A percentile compares a stretch with the other conserved stretches of the same genome.
Evolutionary conservation across 2,888 invertebrate species (phyloP).

Genomic region (Encarsia formosa): DNA sequence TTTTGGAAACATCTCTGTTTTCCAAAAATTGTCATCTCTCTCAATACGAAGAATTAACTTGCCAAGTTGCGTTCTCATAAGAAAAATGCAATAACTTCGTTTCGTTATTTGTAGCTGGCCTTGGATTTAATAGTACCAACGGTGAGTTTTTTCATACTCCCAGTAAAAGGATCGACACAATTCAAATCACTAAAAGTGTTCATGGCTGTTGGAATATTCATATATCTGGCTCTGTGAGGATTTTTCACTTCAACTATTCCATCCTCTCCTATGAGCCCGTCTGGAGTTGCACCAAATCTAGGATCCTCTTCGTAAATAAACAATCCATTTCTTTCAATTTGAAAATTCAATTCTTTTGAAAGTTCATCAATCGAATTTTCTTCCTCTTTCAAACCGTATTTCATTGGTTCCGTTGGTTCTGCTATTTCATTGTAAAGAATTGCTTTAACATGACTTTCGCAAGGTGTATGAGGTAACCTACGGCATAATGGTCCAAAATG

Average conservation of each 20-base stretch:
- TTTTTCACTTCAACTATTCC: conserved; percentile 3
- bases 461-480: background rate
- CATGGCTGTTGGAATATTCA: background rate
- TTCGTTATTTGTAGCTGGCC: conserved; percentile 31
- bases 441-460: background rate
- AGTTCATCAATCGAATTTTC: background rate
- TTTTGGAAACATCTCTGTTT: conserved; percentile 20
- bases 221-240: background rate
- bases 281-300: background rate
- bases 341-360: background rate
- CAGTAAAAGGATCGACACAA: background rate
- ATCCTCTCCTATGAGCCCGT: background rate
- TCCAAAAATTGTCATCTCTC: conserved; percentile 30
- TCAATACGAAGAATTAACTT: conserved; percentile 21
- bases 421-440: background rate
- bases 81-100: conserved; percentile 31
- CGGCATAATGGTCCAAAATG: background rate
- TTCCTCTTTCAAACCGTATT: background rate
- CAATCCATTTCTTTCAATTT: background rate
- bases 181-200: background rate
- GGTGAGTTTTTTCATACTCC: conserved; percentile 26
- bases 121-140: conserved; percentile 32
- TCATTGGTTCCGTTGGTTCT: background rate
- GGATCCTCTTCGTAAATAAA: background rate
- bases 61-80: conserved; percentile 28